Base-by-base conservation (phyloP, 2,113 vertebrate genomes). In the Chionis minor region DNA sequence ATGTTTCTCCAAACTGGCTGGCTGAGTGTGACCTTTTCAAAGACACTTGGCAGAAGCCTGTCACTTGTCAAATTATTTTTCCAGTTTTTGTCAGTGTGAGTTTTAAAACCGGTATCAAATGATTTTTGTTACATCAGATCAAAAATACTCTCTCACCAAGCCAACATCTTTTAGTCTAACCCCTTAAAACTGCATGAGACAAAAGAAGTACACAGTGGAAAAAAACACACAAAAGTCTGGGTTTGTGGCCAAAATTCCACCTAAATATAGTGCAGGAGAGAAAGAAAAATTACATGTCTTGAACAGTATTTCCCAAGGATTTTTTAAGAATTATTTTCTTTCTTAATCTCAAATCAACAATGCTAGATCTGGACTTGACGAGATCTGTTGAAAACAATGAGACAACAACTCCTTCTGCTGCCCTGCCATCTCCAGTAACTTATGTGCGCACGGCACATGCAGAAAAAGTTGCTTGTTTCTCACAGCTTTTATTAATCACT, bases 11-110 rank as follows among this genome's bases (percentile, higher is more conserved):
- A 90, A 75, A 83, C 32, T 58, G 90, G 33, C 70, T 54, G 56
- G 56, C 40, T n/a, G 49, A 81, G 6, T 23, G 7, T 10, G 62
- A 74, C 86, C 70, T 86, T 94, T 87, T 38, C 80, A 91, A 88
- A 94, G 86, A n/a, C 74, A 87, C 74, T 96, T 97, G 90, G 74
- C 74, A 96, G 51, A 67, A 9, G 66, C 22, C 20, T 71, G 49
- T 55, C 49, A 75, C 75, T 51, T 84, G 40, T 55, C 69, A 94
- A 95, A n/a, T 66, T 85, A 87, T 92, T 92, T 89, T 97, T 91
- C 74, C 92, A 89, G 8, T 62, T 89, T 91, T 86, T 87, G 52
- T 73, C 79, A 78, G 56, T 51, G 66, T 78, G 55, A 89, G 66
- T 87, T 94, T 96, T 83, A 66, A 94, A 97, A 58, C 74, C 6